Base-by-base conservation (phyloP, 1,140 invertebrate species). In the Apocrypta bakeri region DNA sequence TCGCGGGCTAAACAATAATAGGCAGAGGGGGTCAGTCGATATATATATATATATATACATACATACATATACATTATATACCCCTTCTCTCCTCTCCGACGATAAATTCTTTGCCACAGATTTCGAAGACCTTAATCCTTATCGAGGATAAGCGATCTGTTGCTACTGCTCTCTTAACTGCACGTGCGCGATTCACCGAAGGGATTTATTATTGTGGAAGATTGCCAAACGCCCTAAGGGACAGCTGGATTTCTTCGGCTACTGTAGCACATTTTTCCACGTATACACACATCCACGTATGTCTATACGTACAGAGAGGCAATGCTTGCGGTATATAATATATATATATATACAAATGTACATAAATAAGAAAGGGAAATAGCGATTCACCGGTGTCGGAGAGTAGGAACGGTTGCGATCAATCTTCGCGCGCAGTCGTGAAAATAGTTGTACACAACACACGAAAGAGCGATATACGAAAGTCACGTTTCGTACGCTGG, bases 101-200 rank as follows among this genome's bases (percentile, higher is more conserved):
- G 56, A 81, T 81, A 81, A 68, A 81, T 81, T 75, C 40, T 31
- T 25, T 8, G 69, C 56, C 7, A 11, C 21, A 73, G 68, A 40
- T 29, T 14, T 61, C 73, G n/a, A 73, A 82, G 66, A 78, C 37
- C 74, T 82, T 78, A 78, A 82, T 82, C 75, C 75, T 78, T 78
- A 82, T 82, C 81, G 66, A 63, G 75, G 42, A 82, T 77, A 82
- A 82, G 74, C 74, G 81, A 82, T 82, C 81, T 82, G 81, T 82
- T 82, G 81, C 81, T 74, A 40, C 68, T 61, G 68, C 68, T 29
- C 24, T 14, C 33, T 37, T 9, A 9, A 4, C 3, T 37, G 33
- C 33, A 37, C 33, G 33, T 37, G 31, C 64, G 9, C 73, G 29
- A 40, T 56, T 81, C 72, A 48, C 48, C 29, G 79, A 33, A 24